Percentiles rank a stretch among this genome's conserved stretches.
These are phyloP conservation scores for Limnephilus marmoratus DNA, from an alignment of 2,888 invertebrate genomes.

Conservation along the genomic window DNA sequence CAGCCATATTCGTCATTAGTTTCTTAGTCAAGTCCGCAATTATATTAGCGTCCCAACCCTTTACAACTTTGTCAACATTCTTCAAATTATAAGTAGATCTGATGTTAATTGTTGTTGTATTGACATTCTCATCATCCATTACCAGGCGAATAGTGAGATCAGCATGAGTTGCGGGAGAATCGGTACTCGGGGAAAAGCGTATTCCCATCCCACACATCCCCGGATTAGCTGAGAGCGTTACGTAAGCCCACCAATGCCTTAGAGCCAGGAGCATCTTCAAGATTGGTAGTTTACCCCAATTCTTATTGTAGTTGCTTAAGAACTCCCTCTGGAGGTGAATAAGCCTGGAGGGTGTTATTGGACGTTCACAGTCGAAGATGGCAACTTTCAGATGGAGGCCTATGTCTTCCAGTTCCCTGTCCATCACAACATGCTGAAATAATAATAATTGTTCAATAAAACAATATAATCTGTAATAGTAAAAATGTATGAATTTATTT, in stretches of 20 bases:
- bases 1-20: slow-evolving; percentile 64
- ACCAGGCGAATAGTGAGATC: slow-evolving; percentile 43
- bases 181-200: slow-evolving; percentile 68
- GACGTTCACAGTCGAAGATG: slow-evolving; percentile 69
- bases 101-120: slow-evolving; percentile 53
- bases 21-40: neutral
- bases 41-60: slow-evolving; percentile 70
- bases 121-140: neutral
- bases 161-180: slow-evolving; percentile 69
- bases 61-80: slow-evolving; percentile 68
- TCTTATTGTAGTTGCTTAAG: slow-evolving; percentile 52
- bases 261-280: slow-evolving; percentile 41
- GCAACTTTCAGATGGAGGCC: slow-evolving; percentile 67
- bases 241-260: slow-evolving; percentile 66
- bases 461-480: neutral
- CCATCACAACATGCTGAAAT: slow-evolving; percentile 65
- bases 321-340: slow-evolving; percentile 38
- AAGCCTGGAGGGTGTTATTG: slow-evolving; percentile 36
- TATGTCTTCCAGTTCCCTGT: slow-evolving; percentile 67
- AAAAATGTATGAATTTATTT: neutral
- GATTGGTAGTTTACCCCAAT: slow-evolving; percentile 31
- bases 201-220: slow-evolving; percentile 68
- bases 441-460: neutral
- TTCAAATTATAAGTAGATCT: slow-evolving; percentile 69
- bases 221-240: slow-evolving; percentile 67